Evolutionary conservation across 2,797 vertebrate genomes (phyloP), one percentile per base, ranked within the genome.

Genomic region (Tiaroga cobitis): DNA sequence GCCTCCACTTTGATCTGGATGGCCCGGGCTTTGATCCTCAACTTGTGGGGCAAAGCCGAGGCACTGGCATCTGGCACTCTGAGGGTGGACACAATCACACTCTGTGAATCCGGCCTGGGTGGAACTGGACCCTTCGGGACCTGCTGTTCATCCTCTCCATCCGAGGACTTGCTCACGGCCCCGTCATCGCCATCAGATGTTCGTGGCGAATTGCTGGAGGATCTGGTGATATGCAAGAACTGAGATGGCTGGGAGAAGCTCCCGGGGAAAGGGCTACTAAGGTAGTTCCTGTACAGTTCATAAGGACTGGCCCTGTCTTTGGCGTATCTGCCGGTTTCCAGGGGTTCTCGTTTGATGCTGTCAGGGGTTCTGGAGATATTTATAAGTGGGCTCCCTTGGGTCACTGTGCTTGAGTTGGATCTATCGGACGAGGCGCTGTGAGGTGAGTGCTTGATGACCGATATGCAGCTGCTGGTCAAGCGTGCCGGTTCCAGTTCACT

Each of bases 111-210:
- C 3, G 95, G 92, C 0, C 92, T 93, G 81, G 96, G 94, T n/a
- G 95, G 95, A 56, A 92, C 91, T 74, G 95, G 94, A 87, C 98
- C 97, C 93, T 97, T 98, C 32, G 98, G 98, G 15, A 99, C 98
- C 91, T 97, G 98, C 91, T 99, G 98, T 88, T 99, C 98, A 0
- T 99, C 98, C 91, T 99, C 98, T 13, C 97, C 97, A 0, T 99
- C 97, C 0, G 97, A 99, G 0, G 96, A 96, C 90, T 99, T 99
- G 88, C 97, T 97, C 19, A 97, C 92, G 0, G 92, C 94, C 0
- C 95, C 93, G 0, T 99, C 98, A 1, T 99, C 96, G 0, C 95
- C 90, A 77, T 97, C 98, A 0, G 97, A 99, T 0, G 96, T 98
- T 83, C 97, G 93, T 0, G 98, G 97, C 0, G 97, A 99, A 92